Conservation (phyloP, 1,140 invertebrate species). For the Holcopasites calliopsidis region DNA sequence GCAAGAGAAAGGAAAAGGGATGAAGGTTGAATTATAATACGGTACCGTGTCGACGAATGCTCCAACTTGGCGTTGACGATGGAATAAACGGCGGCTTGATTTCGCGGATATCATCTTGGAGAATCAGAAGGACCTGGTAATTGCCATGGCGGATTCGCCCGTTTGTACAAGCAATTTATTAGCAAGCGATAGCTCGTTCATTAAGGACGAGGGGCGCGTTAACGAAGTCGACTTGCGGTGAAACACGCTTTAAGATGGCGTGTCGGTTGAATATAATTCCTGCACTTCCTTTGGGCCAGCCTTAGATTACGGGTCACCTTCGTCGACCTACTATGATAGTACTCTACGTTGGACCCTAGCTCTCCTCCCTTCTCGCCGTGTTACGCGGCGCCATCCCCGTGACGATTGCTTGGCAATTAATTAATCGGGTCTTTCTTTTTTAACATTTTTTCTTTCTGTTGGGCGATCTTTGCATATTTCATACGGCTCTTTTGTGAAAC, state of each 20-base stretch:
- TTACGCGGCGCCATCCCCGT: neutral
- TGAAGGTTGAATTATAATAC: slow-evolving; percentile 2
- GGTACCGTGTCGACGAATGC: neutral
- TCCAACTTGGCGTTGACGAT: neutral
- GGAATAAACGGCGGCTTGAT: neutral
- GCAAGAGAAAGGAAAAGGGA: too few relatives aligned
- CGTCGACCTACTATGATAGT: slow-evolving; percentile 64
- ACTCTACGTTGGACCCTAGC: slow-evolving; percentile 40
- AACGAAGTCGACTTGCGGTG: slow-evolving; percentile 46
- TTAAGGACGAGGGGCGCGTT: slow-evolving; percentile 48
- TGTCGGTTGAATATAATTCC: slow-evolving; percentile 57
- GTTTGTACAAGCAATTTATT: slow-evolving; percentile 59
- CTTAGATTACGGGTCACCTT: slow-evolving; percentile 54
- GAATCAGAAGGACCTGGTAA: slow-evolving; percentile 26
- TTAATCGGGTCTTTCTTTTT: neutral
- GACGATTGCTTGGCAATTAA: neutral
- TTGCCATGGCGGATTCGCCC: slow-evolving; percentile 34
- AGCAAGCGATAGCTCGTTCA: slow-evolving; percentile 58
- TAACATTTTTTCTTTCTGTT: neutral
- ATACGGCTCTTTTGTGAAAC: too few relatives aligned
- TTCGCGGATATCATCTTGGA: neutral
- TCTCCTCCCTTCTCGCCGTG: slow-evolving; percentile 4
- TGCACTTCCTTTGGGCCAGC: slow-evolving; percentile 6
- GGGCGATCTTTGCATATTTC: neutral
- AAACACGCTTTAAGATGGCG: slow-evolving; percentile 60